Conservation (phyloP, 2,888 invertebrate species). For the Glyphotaelius pellucidus region DNA sequence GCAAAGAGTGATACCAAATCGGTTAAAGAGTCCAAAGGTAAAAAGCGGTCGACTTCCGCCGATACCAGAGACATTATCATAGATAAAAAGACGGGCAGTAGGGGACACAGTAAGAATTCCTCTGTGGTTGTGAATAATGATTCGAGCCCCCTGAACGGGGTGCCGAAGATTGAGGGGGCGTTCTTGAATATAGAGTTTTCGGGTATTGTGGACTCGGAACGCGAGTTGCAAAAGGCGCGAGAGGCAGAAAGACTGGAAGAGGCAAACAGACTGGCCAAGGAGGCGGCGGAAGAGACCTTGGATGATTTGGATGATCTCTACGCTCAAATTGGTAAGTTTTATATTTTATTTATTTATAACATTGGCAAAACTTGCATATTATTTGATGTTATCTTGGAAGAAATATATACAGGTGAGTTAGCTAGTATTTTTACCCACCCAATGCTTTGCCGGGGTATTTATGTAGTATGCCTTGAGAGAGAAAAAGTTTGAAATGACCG, state of each 20-base stretch:
- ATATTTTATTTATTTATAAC: background rate
- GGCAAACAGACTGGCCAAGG: conserved; percentile 71
- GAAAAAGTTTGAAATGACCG: too few relatives aligned
- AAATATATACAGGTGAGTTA: too few relatives aligned
- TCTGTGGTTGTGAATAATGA: conserved; percentile 64
- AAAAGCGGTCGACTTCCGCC: conserved; percentile 65
- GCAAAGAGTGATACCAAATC: conserved; percentile 56
- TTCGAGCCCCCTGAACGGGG: conserved; percentile 57
- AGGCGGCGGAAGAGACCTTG: conserved; percentile 71
- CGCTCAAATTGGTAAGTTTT: conserved; percentile 73
- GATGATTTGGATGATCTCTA: conserved; percentile 74
- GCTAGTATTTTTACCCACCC: too few relatives aligned
- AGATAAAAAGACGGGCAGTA: conserved; percentile 62
- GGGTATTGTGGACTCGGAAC: conserved; percentile 76
- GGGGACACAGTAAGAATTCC: conserved; percentile 66
- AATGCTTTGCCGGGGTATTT: too few relatives aligned
- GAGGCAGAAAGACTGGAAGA: conserved; percentile 69
- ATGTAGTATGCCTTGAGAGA: too few relatives aligned
- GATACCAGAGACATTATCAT: conserved; percentile 64
- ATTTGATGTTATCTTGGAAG: too few relatives aligned
- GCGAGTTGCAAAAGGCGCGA: conserved; percentile 68
- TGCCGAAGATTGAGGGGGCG: conserved; percentile 76
- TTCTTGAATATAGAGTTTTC: conserved; percentile 77
- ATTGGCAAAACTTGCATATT: too few relatives aligned
- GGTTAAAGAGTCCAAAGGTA: conserved; percentile 53